Conservation (phyloP, 2,888 invertebrate species). For the Cosmorhoe ocellata region DNA sequence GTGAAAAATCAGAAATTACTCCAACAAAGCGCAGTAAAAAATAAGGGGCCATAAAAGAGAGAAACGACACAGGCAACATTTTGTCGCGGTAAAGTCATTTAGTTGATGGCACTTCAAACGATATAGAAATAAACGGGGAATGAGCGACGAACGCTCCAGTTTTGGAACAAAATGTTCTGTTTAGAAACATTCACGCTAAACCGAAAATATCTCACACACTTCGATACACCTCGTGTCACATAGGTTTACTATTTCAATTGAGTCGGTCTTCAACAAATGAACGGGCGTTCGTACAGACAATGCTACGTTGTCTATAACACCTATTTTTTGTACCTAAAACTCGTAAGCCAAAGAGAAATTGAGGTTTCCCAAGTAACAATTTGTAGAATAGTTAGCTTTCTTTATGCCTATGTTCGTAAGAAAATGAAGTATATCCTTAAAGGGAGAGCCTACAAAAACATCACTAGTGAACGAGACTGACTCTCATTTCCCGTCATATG, state of each 20-base stretch:
- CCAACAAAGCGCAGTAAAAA: conserved; percentile 34
- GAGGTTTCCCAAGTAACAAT: conserved; percentile 19
- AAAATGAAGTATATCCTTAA: conserved; percentile 41
- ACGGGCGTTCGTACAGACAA: too few relatives aligned
- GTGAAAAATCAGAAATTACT: conserved; percentile 28
- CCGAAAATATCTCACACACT: conserved; percentile 43
- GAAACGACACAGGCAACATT: conserved; percentile 47
- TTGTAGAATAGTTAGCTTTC: conserved; percentile 30
- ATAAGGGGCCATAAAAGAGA: conserved; percentile 41
- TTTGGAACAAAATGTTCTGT: conserved; percentile 57
- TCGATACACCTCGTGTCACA: too few relatives aligned
- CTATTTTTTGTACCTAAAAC: conserved; percentile 15
- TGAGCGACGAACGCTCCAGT: conserved; percentile 44
- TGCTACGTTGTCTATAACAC: conserved; percentile 35
- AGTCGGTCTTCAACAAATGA: too few relatives aligned
- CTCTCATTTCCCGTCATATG: conserved; percentile 74
- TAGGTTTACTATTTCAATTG: too few relatives aligned
- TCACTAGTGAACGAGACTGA: conserved; percentile 59
- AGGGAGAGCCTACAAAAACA: conserved; percentile 57
- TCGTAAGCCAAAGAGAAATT: conserved; percentile 28
- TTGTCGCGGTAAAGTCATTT: conserved; percentile 54
- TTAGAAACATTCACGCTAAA: conserved; percentile 39
- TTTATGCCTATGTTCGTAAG: conserved; percentile 25
- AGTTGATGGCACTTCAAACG: conserved; percentile 58
- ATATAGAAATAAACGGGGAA: conserved; percentile 57